Conservation (phyloP, 2,113 vertebrate species). For the Trinectes maculatus region DNA sequence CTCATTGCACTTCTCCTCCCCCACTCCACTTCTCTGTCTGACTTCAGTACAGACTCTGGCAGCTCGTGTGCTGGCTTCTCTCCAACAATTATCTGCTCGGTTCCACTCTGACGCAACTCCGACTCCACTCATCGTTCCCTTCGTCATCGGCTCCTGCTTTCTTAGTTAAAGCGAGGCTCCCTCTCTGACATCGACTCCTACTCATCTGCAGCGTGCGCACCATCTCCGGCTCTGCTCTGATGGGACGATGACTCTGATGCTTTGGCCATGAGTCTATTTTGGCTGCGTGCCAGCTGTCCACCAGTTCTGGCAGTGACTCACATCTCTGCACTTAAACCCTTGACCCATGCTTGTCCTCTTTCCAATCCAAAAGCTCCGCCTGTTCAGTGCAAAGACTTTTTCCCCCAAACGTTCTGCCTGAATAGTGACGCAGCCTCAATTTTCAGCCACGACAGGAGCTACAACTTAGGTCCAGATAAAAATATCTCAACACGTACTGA, state of each 20-base stretch:
- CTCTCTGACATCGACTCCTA: slow-evolving; percentile 67
- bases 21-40: slow-evolving; percentile 45
- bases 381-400: slow-evolving; percentile 15
- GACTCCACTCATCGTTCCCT: slow-evolving; percentile 62
- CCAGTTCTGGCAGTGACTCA: slow-evolving; percentile 46
- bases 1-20: slow-evolving; percentile 48
- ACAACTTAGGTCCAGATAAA: not conserved
- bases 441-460: not conserved
- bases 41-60: slow-evolving; percentile 62
- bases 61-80: slow-evolving; percentile 59
- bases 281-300: slow-evolving; percentile 46
- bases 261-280: slow-evolving; percentile 39
- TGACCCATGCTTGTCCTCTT: slow-evolving; percentile 13
- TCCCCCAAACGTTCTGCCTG: slow-evolving; percentile 12
- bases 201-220: slow-evolving; percentile 59
- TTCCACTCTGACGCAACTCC: slow-evolving; percentile 77
- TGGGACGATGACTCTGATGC: slow-evolving; percentile 45
- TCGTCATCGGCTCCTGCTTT: slow-evolving; percentile 70
- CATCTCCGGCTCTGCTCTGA: slow-evolving; percentile 47
- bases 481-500: slow-evolving; percentile 1
- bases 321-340: slow-evolving; percentile 46
- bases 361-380: slow-evolving; percentile 22
- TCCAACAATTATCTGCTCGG: slow-evolving; percentile 75
- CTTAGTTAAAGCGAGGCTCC: slow-evolving; percentile 53
- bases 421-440: slow-evolving; percentile 2